Conservation (phyloP, 1,140 invertebrate species). For the Zaprionus taronus region DNA sequence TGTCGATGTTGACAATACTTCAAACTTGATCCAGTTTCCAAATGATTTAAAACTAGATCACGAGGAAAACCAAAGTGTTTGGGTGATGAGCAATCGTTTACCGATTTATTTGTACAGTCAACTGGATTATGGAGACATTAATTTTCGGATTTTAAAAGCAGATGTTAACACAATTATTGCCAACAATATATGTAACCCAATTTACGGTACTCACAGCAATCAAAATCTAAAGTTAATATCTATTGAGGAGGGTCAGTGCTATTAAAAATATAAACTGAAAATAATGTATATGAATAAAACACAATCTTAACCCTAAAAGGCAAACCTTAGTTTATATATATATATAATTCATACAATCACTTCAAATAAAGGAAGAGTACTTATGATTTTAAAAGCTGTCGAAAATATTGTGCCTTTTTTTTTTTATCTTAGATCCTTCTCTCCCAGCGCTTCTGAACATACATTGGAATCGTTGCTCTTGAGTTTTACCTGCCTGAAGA, state of each 20-base stretch:
- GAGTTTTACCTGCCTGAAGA: no score
- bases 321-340: no score
- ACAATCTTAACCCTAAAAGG: no score
- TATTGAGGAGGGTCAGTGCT: slow-evolving; percentile 69
- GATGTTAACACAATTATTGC: slow-evolving; percentile 87
- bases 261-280: slow-evolving; percentile 39
- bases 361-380: no score
- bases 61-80: slow-evolving; percentile 88
- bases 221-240: slow-evolving; percentile 46
- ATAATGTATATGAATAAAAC: background rate
- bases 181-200: slow-evolving; percentile 89
- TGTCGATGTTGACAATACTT: slow-evolving; percentile 85
- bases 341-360: no score
- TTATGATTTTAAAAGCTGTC: no score
- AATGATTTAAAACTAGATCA: slow-evolving; percentile 92
- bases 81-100: slow-evolving; percentile 90
- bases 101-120: slow-evolving; percentile 90
- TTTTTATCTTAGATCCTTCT: no score
- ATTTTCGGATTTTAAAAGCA: slow-evolving; percentile 89
- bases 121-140: slow-evolving; percentile 88
- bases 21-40: slow-evolving; percentile 88
- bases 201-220: slow-evolving; percentile 15
- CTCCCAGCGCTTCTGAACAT: no score
- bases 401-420: no score
- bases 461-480: no score